Evolutionary conservation across 1,140 invertebrate species (phyloP).

Genomic region (Aphelinus certus): DNA sequence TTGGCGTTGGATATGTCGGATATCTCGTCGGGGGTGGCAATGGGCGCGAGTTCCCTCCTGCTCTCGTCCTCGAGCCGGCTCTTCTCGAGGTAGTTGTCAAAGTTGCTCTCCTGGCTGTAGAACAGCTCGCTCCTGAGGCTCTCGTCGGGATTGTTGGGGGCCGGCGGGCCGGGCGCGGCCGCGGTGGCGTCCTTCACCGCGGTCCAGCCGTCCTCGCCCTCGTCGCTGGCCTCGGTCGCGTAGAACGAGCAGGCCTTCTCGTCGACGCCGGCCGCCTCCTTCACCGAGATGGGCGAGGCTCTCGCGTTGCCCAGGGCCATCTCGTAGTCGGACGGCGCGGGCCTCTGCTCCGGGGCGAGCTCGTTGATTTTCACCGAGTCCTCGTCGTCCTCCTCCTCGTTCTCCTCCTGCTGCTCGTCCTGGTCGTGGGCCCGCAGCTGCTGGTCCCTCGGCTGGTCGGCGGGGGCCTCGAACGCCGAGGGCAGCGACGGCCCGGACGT

Average conservation of each 20-base stretch:
- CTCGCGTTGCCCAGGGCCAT: too few relatives aligned
- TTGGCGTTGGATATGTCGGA: slow-evolving; percentile 55
- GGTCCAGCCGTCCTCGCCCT: slow-evolving; percentile 30
- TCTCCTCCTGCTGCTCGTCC: not conserved
- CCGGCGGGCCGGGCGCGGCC: not conserved
- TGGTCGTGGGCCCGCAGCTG: not conserved
- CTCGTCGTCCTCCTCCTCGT: slow-evolving; percentile 13
- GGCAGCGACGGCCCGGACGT: slow-evolving; percentile 7
- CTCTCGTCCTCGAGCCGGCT: slow-evolving; percentile 28
- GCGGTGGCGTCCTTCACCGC: slow-evolving; percentile 33
- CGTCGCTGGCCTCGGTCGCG: slow-evolving; percentile 30
- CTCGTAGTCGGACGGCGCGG: not conserved
- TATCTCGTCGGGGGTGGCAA: slow-evolving; percentile 54
- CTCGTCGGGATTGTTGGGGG: not conserved
- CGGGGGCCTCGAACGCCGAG: slow-evolving; percentile 17
- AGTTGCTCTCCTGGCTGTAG: slow-evolving; percentile 20
- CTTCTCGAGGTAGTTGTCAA: slow-evolving; percentile 34
- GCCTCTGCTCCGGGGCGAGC: not conserved
- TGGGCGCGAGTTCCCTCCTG: slow-evolving; percentile 42
- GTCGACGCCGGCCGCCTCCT: slow-evolving; percentile 46
- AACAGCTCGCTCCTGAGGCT: slow-evolving; percentile 20
- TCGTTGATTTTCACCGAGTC: not conserved
- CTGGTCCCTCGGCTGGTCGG: not conserved
- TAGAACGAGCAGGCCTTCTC: slow-evolving; percentile 49
- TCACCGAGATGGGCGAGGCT: slow-evolving; percentile 43